Evolutionary conservation across 2,888 invertebrate genomes (phyloP), one percentile per base, ranked within the genome.

Genomic region (Tigriopus californicus): DNA sequence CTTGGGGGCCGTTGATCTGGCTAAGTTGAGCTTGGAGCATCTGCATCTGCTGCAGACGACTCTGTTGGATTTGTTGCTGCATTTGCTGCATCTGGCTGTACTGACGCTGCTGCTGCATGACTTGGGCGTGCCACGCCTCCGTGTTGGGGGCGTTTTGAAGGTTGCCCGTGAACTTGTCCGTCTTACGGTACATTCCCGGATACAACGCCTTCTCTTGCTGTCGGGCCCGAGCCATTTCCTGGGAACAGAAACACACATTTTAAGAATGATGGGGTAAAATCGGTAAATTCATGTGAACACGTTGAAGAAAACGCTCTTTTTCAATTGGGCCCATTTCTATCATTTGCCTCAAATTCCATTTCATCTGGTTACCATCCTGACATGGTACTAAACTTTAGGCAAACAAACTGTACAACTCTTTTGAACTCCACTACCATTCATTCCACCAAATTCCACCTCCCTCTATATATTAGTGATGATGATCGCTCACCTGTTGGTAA

Each of bases 21-120:
- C 44, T 44, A 5, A n/a, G 44, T 18, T 18, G 15, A 15, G 44
- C n/a, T 18, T 15, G 18, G 44, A n/a, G 18, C 44, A 15, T n/a
- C 44, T 15, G 44, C 15, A 18, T 18, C 44, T 44, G n/a, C 5
- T 18, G 44, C 4, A 18, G 20, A 12, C 15, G 15, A 13, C 15
- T 22, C 49, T 47, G 47, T 13, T 46, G 57, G 13, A 47, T 44
- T 6, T 47, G 57, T 24, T 57, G 57, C 20, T 47, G 46, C 5
- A n/a, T 13, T 46, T 40, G 57, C 25, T 47, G 47, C 33, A 24
- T 18, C 15, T 57, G 41, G 13, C 13, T 18, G 11, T 15, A 22
- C 20, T 46, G 44, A 22, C 46, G 57, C 13, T 46, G 46, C 57
- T n/a, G n/a, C 13, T 44, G 56, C 44, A 41, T 20, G 18, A 44